Evolutionary conservation across 2,888 invertebrate genomes (phyloP), one percentile per base, ranked within the genome.

Genomic region (Cyaniris semiargus): DNA sequence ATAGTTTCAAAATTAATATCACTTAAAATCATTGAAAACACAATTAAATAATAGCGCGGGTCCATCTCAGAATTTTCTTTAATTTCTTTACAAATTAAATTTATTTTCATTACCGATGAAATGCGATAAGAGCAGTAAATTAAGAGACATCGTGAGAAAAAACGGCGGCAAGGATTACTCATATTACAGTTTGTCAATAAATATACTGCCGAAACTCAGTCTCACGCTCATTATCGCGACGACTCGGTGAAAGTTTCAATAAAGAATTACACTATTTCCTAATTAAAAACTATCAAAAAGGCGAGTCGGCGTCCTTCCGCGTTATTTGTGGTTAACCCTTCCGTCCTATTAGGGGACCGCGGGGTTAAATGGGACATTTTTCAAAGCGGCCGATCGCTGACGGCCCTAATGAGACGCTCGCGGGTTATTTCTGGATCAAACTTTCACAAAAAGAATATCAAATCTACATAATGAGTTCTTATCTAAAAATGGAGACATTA

Each of bases 281-380:
- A 93, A 93, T 94, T 93, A 92, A 93, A 82, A 93, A 90, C 91
- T 88, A 91, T 92, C 92, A 92, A 93, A 91, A 93, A 91, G 85
- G 83, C 82, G 83, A 82, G 83, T 83, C 84, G 87, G 87, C 87
- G 87, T 86, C 89, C 93, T 94, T 94, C 94, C 94, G 93, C 85
- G 87, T 89, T 94, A 93, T 93, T 93, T 92, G 92, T 92, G 91
- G 86, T 91, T 93, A 93, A 93, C 93, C 93, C 93, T 92, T 93
- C 89, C 87, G 88, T 88, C 84, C 92, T 92, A 92, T 93, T 93
- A 93, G 88, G 86, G 90, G 91, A 90, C 87, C 84, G 88, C 85
- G 89, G 93, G 93, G 93, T 93, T 92, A 93, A 93, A 93, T 90
- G 92, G 90, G 90, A 93, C 91, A 93, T 94, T 92, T 92, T 89